phyloP scores from a whole-genome alignment of 1,140 invertebrate species.

The Plodia interpunctella region DNA sequence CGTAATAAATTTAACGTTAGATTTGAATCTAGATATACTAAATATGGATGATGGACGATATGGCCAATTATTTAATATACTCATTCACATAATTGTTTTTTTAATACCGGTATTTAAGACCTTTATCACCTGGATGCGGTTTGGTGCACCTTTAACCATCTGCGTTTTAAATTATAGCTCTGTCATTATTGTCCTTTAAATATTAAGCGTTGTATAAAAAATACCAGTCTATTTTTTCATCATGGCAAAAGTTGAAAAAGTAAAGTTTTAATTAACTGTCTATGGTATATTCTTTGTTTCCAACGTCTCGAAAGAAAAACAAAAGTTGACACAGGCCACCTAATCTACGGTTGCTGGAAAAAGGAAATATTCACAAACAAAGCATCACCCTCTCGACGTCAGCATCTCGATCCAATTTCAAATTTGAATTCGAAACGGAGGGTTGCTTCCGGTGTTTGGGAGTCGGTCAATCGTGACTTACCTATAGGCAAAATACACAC shows the following conservation, averaged over 20 bases:
- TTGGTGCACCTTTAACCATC: not conserved
- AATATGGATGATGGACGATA: too few relatives aligned
- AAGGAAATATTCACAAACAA: constrained; percentile 17
- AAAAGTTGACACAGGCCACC: constrained; percentile 12
- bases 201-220: too few relatives aligned
- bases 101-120: not conserved
- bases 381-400: constrained; percentile 24
- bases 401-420: constrained; percentile 44
- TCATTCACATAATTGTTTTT: not conserved
- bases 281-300: constrained; percentile 7
- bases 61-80: not conserved
- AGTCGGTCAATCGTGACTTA: not conserved
- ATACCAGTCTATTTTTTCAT: too few relatives aligned
- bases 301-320: not conserved
- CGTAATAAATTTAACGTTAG: too few relatives aligned
- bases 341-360: constrained; percentile 9
- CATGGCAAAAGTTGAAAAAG: not conserved
- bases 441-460: constrained; percentile 25
- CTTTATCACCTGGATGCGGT: not conserved
- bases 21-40: too few relatives aligned
- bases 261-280: not conserved
- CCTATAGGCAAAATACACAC: not conserved
- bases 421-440: constrained; percentile 47
- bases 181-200: not conserved
- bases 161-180: constrained; percentile 2